These are phyloP conservation scores for Meiosimyza platycephala DNA, from an alignment of 2,888 invertebrate genomes.

Conservation along the genomic window DNA sequence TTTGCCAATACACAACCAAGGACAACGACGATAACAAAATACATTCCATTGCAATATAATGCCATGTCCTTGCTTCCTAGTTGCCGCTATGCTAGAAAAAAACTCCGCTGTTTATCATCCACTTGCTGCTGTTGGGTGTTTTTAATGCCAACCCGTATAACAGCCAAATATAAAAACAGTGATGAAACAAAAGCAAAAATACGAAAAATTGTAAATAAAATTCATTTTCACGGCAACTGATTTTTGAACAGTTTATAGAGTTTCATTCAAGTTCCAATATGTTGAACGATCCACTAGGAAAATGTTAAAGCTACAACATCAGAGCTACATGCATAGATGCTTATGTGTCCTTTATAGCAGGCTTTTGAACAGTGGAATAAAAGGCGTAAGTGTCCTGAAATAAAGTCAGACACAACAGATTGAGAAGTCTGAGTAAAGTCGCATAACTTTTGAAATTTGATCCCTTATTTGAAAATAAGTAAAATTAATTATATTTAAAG, in stretches of 20 bases:
- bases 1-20: too few relatives aligned
- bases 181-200: not conserved
- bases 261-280: not conserved
- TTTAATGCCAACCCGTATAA: not conserved
- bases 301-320: not conserved
- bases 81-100: not conserved
- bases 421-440: too few relatives aligned
- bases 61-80: not conserved
- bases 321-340: not conserved
- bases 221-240: constrained; percentile 12
- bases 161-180: not conserved
- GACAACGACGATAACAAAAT: not conserved
- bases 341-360: not conserved
- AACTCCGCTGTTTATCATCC: too few relatives aligned
- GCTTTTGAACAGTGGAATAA: too few relatives aligned
- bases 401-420: too few relatives aligned
- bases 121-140: not conserved
- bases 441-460: too few relatives aligned
- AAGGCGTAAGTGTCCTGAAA: too few relatives aligned
- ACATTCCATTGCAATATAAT: constrained; percentile 7
- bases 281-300: not conserved
- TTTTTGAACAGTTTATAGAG: not conserved
- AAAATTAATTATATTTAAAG: too few relatives aligned
- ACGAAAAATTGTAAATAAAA: not conserved
- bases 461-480: too few relatives aligned